A percentile compares a stretch with the other conserved stretches of the same genome.
These are phyloP conservation scores for Mormyrus lacerda DNA, from an alignment of 2,113 vertebrate genomes.

Conservation along the genomic window DNA sequence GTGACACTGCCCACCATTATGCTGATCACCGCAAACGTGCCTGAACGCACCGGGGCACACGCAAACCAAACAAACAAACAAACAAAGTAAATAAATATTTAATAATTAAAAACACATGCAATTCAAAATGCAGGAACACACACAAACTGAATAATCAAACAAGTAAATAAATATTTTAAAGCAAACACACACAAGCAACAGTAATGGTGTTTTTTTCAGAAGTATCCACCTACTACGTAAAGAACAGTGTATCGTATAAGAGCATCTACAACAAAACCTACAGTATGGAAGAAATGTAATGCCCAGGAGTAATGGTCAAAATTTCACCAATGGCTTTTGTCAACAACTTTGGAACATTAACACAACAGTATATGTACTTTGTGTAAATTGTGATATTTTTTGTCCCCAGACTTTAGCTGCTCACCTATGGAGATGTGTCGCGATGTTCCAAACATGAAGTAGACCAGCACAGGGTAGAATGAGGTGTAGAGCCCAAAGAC, in stretches of 20 bases:
- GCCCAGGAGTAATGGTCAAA: not conserved
- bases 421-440: conserved; percentile 84
- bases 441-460: conserved; percentile 88
- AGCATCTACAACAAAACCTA: not conserved
- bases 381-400: not conserved
- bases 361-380: not conserved
- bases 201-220: not conserved
- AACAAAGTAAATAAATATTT: not conserved
- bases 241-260: not conserved
- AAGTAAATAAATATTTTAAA: not conserved
- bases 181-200: not conserved
- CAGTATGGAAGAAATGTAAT: not conserved
- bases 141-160: not conserved
- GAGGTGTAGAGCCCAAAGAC: conserved; percentile 85
- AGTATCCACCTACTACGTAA: not conserved
- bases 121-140: not conserved
- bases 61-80: not conserved
- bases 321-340: not conserved
- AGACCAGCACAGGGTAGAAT: conserved; percentile 80
- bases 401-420: not conserved
- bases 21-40: conserved; percentile 85
- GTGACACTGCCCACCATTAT: conserved; percentile 85
- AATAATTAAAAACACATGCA: not conserved
- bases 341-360: not conserved
- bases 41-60: conserved; percentile 45